Evolutionary conservation across 1,140 invertebrate species (phyloP), one percentile per base, ranked within the genome.

Genomic region (Ceratoteleas bidentatus): DNA sequence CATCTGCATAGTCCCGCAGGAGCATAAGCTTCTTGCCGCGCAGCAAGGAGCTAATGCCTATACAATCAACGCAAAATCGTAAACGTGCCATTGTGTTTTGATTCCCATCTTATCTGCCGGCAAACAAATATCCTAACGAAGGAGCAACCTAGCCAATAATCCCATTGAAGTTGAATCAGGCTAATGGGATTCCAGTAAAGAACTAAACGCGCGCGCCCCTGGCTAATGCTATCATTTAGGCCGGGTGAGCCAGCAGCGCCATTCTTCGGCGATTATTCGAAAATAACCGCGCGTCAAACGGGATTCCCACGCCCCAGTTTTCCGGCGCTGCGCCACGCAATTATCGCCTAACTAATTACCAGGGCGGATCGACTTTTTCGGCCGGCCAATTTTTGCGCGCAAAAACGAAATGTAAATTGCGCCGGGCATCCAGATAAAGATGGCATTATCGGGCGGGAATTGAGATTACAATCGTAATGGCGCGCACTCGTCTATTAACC

Each of bases 1-100:
- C 68, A 76, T 81, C 72, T 79, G 73, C 50, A 81, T 74, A 75
- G 70, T 84, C 58, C 56, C 78, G 36, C 13, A 58, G 70, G 83
- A 84, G 57, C 15, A 74, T 77, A 68, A 81, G 69, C 66, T 84
- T 76, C 66, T 84, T 79, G 72, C 45, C 36, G 15, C 61, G 14
- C 36, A 40, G 50, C 34, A 57, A 73, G 50, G 62, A 77, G 56
- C 54, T 76, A 72, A 80, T 69, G 49, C 62, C 73, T 62, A 36
- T 32, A 69, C 66, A 72, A 58, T 73, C 66, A 56, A 74, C 33
- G 69, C 56, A 62, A 76, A 70, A 81, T 58, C 36, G 57, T 65
- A 62, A 81, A 58, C 66, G 66, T 54, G 50, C 50, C 33, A 70
- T 60, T 76, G 64, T 70, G 50, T 66, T 73, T 72, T 66, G 72